Base-by-base conservation (phyloP, 2,797 vertebrate genomes). In the Pagetopsis macropterus region DNA sequence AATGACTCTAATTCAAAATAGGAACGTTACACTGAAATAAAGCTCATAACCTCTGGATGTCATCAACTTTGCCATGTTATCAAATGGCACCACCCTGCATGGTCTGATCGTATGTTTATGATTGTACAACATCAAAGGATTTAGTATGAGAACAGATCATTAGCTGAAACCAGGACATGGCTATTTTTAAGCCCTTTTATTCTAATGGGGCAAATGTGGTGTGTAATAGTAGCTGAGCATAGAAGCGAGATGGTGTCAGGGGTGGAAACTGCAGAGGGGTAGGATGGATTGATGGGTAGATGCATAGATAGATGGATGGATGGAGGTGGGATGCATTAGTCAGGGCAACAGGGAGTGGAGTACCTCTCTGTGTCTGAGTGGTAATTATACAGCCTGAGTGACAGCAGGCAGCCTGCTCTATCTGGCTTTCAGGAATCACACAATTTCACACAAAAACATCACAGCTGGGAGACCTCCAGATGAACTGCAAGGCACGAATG, bases 351-450 rank as follows among this genome's bases (percentile, higher is more conserved):
- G 60, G 62, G 72, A 82, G 77, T 49, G 40, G 60, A 78, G 83
- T 84, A 65, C 69, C 59, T 81, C 19, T 2, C 60, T 66, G 83
- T 77, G 72, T 72, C 60, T 21, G 17, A 67, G 58, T 71, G 51
- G 73, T 76, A 85, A 78, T 87, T 82, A 78, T 78, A 76, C 79
- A 75, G 66, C 15, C 11, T 62, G 61, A 72, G 63, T 4, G 62
- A 70, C 66, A 81, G 61, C 63, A 73, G 46, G 43, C 9, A 33
- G 61, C 1, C 17, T 12, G 48, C 44, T 79, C 66, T 21, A 57
- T 60, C 66, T 14, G 15, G 63, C 73, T 73, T 87, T 63, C 78
- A 82, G 41, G 62, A 84, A 82, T 49, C 60, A 69, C 62, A 17
- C 8, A 6, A n/a, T 58, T 48, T 83, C 82, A 63, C 61, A 70